Conservation (phyloP, 1,140 invertebrate genomes). For the Choristoneura fumiferana region DNA sequence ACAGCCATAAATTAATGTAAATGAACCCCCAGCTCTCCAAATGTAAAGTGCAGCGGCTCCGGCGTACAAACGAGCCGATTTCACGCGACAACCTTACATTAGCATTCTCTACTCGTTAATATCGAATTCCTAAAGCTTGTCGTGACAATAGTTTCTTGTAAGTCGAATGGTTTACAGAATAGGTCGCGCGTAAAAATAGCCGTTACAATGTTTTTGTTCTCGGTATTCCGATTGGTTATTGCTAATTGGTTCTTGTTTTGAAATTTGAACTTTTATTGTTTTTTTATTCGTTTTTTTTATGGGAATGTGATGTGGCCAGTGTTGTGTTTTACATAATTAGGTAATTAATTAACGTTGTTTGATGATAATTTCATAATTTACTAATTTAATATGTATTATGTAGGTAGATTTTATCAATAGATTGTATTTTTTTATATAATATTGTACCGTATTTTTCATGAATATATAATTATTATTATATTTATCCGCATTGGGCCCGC, state of each 20-base stretch:
- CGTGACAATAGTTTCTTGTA: constrained; percentile 17
- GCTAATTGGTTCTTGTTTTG: constrained; percentile 6
- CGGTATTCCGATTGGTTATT: constrained; percentile 3
- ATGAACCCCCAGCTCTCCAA: constrained; percentile 17
- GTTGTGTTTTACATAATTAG: no score
- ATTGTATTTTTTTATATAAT: no score
- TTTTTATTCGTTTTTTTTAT: background rate
- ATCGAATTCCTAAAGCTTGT: constrained; percentile 41
- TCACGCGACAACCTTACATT: constrained; percentile 33
- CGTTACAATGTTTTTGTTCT: constrained; percentile 16
- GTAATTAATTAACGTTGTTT: no score
- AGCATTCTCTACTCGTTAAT: constrained; percentile 42
- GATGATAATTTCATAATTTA: no score
- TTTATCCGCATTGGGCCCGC: no score
- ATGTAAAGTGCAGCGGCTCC: constrained; percentile 16
- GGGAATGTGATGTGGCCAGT: no score
- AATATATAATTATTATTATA: no score
- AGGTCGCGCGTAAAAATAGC: constrained; percentile 20
- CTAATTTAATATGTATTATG: no score
- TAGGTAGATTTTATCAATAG: no score
- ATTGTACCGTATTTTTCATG: no score
- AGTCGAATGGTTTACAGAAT: constrained; percentile 47
- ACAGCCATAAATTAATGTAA: constrained; percentile 12
- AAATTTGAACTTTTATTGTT: constrained; percentile 3
- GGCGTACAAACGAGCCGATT: constrained; percentile 31